These are phyloP conservation scores for Tetragonula clypearis DNA, from an alignment of 1,140 invertebrate species.

Conservation along the genomic window DNA sequence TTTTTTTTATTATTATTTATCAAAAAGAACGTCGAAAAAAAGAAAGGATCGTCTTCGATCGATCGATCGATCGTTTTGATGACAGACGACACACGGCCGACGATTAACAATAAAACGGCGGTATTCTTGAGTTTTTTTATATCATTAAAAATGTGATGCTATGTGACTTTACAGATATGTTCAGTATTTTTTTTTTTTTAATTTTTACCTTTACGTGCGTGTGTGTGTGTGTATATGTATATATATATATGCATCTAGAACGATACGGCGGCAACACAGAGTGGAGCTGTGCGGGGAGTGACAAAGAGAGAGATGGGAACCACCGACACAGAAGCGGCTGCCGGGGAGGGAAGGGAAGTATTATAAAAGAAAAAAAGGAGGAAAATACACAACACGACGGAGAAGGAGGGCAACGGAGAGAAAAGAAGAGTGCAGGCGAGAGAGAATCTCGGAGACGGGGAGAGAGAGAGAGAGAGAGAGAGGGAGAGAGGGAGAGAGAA, in stretches of 20 bases:
- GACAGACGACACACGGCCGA: constrained; percentile 59
- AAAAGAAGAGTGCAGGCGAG: constrained; percentile 2
- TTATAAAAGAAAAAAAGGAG: constrained; percentile 51
- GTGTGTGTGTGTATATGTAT: too few species aligned
- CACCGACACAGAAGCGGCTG: constrained; percentile 33
- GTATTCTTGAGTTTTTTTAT: constrained; percentile 53
- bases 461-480: neutral
- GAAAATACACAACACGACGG: constrained; percentile 45
- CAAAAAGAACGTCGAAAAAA: constrained; percentile 7
- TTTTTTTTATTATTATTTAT: constrained; percentile 17
- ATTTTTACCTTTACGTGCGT: constrained; percentile 65
- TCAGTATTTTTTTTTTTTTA: constrained; percentile 60
- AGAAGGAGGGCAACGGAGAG: constrained; percentile 27
- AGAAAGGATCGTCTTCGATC: constrained; percentile 10
- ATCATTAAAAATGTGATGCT: constrained; percentile 71
- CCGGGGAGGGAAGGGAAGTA: constrained; percentile 16
- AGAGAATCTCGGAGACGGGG: neutral
- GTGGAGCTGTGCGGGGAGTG: constrained; percentile 1
- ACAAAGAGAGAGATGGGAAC: constrained; percentile 43
- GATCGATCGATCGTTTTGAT: neutral
- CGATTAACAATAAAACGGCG: constrained; percentile 66
- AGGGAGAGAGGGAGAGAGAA: neutral
- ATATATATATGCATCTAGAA: constrained; percentile 20
- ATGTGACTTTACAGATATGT: constrained; percentile 78
- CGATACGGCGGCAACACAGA: constrained; percentile 59